These are phyloP conservation scores for Suncus etruscus DNA, from an alignment of 2,113 vertebrate species.

Conservation along the genomic window DNA sequence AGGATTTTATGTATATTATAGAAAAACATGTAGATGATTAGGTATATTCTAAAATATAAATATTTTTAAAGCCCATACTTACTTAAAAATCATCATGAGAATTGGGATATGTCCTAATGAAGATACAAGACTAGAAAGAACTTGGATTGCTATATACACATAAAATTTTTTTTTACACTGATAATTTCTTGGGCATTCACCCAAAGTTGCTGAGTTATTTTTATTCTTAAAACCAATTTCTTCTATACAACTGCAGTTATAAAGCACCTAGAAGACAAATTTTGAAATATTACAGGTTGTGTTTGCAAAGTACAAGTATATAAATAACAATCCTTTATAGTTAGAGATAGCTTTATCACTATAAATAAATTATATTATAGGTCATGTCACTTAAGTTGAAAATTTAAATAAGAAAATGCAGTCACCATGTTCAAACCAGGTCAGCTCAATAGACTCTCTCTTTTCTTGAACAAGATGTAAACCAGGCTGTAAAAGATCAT, in stretches of 20 bases:
- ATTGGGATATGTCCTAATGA: constrained; percentile 87
- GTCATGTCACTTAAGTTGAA: neutral
- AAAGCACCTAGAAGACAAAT: constrained; percentile 89
- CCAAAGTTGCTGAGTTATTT: constrained; percentile 89
- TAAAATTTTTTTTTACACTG: constrained; percentile 90
- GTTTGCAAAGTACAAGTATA: neutral
- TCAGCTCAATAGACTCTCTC: no score
- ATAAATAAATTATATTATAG: neutral
- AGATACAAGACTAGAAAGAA: constrained; percentile 86
- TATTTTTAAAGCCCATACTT: constrained; percentile 67
- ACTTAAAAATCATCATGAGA: constrained; percentile 91
- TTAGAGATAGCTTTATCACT: no score
- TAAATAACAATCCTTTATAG: no score
- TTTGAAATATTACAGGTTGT: constrained; percentile 34
- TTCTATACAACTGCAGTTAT: constrained; percentile 93
- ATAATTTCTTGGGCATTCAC: constrained; percentile 89
- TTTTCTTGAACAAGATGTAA: no score
- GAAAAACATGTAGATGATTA: neutral
- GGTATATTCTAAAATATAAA: neutral
- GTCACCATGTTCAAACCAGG: no score
- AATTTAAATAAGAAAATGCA: no score
- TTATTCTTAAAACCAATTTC: constrained; percentile 80
- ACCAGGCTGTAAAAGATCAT: no score
- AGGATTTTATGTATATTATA: neutral
- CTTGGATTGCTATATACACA: constrained; percentile 87